These are phyloP conservation scores for Symphodus melops DNA, from an alignment of 2,113 vertebrate genomes.

Conservation along the genomic window DNA sequence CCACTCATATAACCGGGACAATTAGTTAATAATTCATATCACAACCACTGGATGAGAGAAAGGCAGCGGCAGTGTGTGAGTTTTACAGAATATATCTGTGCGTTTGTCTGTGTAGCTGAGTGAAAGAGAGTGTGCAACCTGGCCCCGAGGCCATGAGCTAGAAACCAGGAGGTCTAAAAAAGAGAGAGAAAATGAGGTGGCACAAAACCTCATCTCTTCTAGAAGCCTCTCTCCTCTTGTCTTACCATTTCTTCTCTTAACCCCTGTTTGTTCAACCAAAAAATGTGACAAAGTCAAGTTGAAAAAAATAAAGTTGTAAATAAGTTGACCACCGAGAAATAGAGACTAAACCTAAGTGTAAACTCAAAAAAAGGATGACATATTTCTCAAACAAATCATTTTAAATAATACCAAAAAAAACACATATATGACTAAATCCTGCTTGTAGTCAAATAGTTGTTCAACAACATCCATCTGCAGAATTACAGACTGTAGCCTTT, in stretches of 20 bases:
- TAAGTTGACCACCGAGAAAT: neutral
- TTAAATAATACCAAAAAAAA: neutral
- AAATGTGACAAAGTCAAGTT: neutral
- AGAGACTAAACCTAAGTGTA: neutral
- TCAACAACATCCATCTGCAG: no score
- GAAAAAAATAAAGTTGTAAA: no score
- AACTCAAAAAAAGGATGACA: no score
- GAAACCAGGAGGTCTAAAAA: conserved; percentile 29
- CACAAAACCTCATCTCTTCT: neutral
- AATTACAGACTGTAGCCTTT: no score
- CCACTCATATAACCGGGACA: conserved; percentile 58
- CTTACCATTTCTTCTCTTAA: neutral
- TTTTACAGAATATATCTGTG: conserved; percentile 8
- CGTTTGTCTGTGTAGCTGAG: neutral
- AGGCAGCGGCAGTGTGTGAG: conserved; percentile 17
- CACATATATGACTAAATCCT: neutral
- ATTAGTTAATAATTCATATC: conserved; percentile 71
- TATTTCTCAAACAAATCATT: no score
- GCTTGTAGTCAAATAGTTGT: no score
- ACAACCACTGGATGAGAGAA: conserved; percentile 15
- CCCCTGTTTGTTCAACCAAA: neutral
- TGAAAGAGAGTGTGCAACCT: neutral
- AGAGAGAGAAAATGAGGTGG: conserved; percentile 1
- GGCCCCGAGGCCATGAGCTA: conserved; percentile 29
- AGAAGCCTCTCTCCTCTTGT: neutral